Evolutionary conservation across 1,140 invertebrate species (phyloP).

Genomic region (Plectrocnemia conspersa): DNA sequence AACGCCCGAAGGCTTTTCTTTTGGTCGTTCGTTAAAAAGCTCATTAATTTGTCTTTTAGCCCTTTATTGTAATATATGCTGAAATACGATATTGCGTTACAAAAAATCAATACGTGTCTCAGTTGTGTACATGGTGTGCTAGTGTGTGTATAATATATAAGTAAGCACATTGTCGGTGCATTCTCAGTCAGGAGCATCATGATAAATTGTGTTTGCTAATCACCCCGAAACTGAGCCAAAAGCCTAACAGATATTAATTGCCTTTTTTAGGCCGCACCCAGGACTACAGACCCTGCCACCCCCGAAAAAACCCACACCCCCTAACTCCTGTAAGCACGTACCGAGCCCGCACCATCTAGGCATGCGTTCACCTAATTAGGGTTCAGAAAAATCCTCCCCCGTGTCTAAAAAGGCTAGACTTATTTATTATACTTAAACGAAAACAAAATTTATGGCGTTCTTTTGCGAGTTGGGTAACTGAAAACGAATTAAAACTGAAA

Average conservation of each 20-base stretch:
- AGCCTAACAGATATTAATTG: conserved; percentile 36
- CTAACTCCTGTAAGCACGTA: background rate
- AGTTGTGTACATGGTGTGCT: too few species aligned
- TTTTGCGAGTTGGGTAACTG: conserved; percentile 7
- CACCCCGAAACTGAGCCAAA: conserved; percentile 33
- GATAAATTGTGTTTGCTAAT: conserved; percentile 36
- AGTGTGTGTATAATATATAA: too few species aligned
- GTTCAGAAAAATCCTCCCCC: conserved; percentile 22
- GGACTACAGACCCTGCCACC: background rate
- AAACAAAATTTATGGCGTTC: conserved; percentile 24
- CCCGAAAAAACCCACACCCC: conserved; percentile 1
- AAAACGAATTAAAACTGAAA: too few species aligned
- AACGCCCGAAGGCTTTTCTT: conserved; percentile 14
- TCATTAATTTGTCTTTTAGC: conserved; percentile 24
- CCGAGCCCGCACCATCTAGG: conserved; percentile 10
- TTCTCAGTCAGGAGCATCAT: conserved; percentile 10
- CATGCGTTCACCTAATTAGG: conserved; percentile 16
- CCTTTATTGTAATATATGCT: too few species aligned
- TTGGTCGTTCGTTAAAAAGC: conserved; percentile 20
- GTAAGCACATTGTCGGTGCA: background rate
- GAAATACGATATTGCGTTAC: conserved; percentile 9
- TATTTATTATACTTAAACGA: conserved; percentile 23
- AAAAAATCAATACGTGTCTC: too few species aligned
- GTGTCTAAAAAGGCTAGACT: conserved; percentile 22
- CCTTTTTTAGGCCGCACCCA: conserved; percentile 28